phyloP scores from a whole-genome alignment of 2,888 invertebrate genomes.

The Dynastes hyllus region DNA sequence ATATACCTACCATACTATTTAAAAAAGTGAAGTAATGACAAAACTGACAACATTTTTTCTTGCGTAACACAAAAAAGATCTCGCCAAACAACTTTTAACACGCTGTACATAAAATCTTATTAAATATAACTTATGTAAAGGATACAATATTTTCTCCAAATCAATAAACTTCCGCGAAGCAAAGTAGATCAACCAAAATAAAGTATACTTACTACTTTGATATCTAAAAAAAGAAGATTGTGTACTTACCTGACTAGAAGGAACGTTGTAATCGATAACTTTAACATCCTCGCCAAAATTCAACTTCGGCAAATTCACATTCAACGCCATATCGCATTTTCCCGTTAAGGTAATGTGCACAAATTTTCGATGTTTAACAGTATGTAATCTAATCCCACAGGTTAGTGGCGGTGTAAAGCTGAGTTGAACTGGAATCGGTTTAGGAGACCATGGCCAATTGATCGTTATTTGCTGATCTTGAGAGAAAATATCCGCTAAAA shows the following conservation, averaged over 20 bases:
- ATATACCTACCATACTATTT: too few species aligned
- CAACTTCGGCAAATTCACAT: slow-evolving; percentile 62
- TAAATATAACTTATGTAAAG: too few species aligned
- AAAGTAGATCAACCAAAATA: too few species aligned
- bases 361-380: slow-evolving; percentile 89
- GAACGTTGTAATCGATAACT: slow-evolving; percentile 62
- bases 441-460: slow-evolving; percentile 85
- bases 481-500: slow-evolving; percentile 84
- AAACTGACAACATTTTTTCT: too few species aligned
- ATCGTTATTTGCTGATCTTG: slow-evolving; percentile 75
- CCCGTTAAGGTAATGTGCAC: slow-evolving; percentile 85
- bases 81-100: too few species aligned
- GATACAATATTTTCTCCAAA: too few species aligned
- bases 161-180: too few species aligned
- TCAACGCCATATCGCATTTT: slow-evolving; percentile 66
- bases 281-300: slow-evolving; percentile 62
- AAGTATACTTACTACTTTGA: too few species aligned
- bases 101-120: too few species aligned
- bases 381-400: slow-evolving; percentile 87
- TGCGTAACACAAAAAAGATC: too few species aligned
- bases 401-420: slow-evolving; percentile 90
- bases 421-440: slow-evolving; percentile 82
- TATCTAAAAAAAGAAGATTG: neutral
- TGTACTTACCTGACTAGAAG: slow-evolving; percentile 67
- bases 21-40: too few species aligned